These are phyloP conservation scores for Macrophya annulata DNA, from an alignment of 2,888 invertebrate species.

Conservation along the genomic window DNA sequence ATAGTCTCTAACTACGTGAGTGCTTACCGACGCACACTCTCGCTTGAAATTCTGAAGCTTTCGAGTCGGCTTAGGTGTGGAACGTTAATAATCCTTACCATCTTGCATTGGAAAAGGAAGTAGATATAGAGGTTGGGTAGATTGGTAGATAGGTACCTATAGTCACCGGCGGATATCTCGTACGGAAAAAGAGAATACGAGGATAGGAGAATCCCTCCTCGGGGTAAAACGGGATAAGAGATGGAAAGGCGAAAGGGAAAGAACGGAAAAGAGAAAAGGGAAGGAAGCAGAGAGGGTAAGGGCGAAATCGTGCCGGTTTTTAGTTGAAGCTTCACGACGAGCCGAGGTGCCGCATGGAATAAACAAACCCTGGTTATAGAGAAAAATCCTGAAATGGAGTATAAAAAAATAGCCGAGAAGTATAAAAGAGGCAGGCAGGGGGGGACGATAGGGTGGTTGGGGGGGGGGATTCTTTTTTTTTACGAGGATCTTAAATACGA, in stretches of 20 bases:
- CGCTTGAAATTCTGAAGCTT: conserved; percentile 6
- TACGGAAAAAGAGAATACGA: not conserved
- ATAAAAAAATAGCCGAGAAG: conserved; percentile 40
- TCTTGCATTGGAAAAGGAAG: not conserved
- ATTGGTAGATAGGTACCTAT: not conserved
- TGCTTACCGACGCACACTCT: conserved; percentile 17
- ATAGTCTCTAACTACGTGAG: conserved; percentile 29
- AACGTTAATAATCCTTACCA: conserved; percentile 18
- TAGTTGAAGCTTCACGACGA: conserved; percentile 19
- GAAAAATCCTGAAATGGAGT: conserved; percentile 41
- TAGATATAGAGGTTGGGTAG: not conserved
- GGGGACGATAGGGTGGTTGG: conserved; percentile 23
- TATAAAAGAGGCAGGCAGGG: not conserved
- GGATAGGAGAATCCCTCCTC: not conserved
- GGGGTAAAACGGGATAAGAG: not conserved
- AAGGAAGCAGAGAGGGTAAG: not conserved
- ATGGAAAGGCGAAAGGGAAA: not conserved
- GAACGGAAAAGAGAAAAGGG: not conserved
- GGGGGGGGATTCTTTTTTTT: conserved; percentile 47
- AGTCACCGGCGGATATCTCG: not conserved
- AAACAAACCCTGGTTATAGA: conserved; percentile 41
- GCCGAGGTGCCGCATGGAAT: conserved; percentile 4
- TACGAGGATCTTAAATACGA: conserved; percentile 57
- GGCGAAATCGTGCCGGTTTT: conserved; percentile 38
- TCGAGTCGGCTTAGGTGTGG: conserved; percentile 2